Evolutionary conservation across 2,888 invertebrate genomes (phyloP).

Genomic region (Lasioglossum figueresi): DNA sequence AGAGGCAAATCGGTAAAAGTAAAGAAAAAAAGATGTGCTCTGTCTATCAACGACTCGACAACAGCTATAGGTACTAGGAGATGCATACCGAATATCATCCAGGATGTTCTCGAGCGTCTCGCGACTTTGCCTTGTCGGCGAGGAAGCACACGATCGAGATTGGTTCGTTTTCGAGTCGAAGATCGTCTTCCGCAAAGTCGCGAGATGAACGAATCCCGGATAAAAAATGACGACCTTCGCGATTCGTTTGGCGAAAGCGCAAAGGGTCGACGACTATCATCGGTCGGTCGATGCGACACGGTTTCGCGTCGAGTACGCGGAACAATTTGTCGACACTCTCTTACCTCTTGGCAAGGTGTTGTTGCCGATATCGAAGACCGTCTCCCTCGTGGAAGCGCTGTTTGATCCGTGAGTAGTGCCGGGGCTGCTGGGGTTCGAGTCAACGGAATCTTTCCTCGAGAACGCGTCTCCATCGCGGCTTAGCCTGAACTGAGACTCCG

Average conservation of each 20-base stretch:
- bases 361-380: slow-evolving; percentile 79
- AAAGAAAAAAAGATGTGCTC: slow-evolving; percentile 79
- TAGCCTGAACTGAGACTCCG: slow-evolving; percentile 80
- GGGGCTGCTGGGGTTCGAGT: slow-evolving; percentile 73
- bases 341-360: slow-evolving; percentile 82
- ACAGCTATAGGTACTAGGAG: slow-evolving; percentile 81
- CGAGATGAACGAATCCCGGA: slow-evolving; percentile 66
- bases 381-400: slow-evolving; percentile 77
- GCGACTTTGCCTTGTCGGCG: slow-evolving; percentile 63
- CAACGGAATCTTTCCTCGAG: slow-evolving; percentile 75
- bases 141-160: background rate
- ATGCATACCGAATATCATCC: slow-evolving; percentile 80
- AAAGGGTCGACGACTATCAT: slow-evolving; percentile 10
- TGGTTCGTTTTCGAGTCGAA: background rate
- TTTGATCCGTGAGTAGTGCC: slow-evolving; percentile 76
- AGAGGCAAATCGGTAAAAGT: slow-evolving; percentile 68
- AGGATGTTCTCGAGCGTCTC: slow-evolving; percentile 72
- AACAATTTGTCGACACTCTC: slow-evolving; percentile 69
- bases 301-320: slow-evolving; percentile 72
- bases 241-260: slow-evolving; percentile 1
- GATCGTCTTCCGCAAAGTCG: background rate
- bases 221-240: slow-evolving; percentile 42
- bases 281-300: slow-evolving; percentile 42
- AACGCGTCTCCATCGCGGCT: slow-evolving; percentile 80
- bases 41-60: slow-evolving; percentile 84